Evolutionary conservation across 2,797 vertebrate genomes (phyloP).

Genomic region (Scyliorhinus canicula): DNA sequence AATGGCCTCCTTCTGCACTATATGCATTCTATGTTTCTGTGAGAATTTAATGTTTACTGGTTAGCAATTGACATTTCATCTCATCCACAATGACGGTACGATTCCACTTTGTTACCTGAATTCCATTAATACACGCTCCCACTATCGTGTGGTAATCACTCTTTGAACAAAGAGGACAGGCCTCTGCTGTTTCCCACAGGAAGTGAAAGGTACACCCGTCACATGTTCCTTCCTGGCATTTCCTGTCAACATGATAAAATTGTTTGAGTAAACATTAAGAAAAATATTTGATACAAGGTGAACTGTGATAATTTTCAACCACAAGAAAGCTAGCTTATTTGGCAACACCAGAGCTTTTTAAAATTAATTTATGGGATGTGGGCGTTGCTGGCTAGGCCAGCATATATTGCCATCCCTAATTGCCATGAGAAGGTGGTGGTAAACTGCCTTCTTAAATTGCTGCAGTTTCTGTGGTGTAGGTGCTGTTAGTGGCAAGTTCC

Average conservation of each 20-base stretch:
- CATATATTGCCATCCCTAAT: too few relatives aligned
- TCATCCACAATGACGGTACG: neutral
- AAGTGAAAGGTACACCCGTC: constrained; percentile 90
- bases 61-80: neutral
- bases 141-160: constrained; percentile 76
- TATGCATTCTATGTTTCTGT: too few relatives aligned
- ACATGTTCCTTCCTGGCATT: constrained; percentile 86
- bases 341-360: neutral
- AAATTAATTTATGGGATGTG: too few relatives aligned
- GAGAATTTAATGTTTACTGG: neutral
- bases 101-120: constrained; percentile 67
- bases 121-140: constrained; percentile 75
- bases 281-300: neutral
- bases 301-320: neutral
- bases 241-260: constrained; percentile 55
- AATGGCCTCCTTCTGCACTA: too few relatives aligned
- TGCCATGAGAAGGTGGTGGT: too few relatives aligned
- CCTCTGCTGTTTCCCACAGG: constrained; percentile 75
- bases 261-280: neutral
- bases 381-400: too few relatives aligned
- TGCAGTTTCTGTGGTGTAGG: too few relatives aligned
- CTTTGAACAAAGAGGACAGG: constrained; percentile 80
- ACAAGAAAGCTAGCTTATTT: neutral
- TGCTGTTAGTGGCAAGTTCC: too few relatives aligned
- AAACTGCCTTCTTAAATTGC: too few relatives aligned